Base-by-base conservation (phyloP, 1,140 invertebrate genomes). In the Doryteuthis pealeii region DNA sequence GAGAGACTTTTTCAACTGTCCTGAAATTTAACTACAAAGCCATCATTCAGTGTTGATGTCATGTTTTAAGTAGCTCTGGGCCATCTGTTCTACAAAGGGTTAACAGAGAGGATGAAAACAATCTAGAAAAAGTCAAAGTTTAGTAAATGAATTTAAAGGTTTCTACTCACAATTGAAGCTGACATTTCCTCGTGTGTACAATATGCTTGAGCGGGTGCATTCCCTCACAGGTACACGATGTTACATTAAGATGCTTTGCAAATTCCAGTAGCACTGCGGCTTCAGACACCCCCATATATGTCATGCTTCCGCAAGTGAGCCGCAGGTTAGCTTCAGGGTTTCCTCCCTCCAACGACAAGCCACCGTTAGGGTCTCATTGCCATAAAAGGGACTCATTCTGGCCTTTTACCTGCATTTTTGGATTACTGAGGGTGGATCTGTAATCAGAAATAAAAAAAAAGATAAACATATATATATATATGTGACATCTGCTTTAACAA, bases 311-410 rank as follows among this genome's bases (percentile, higher is more conserved):
- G 30, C 66, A 68, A 30, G 66, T 33, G 8, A 68, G 66, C 31
- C 31, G 66, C 66, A 68, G 28, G 18, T 68, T 68, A 14, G 66
- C 66, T 68, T 68, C 32, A 22, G 66, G 66, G 30, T 68, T 68
- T 68, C 66, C 66, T 26, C 66, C 66, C 31, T 68, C 66, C 66
- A 68, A 18, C 26, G 26, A 33, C 66, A 68, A 22, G 31, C 3
- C 31, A 68, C 32, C 15, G 28, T 32, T 30, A 68, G 30, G n/a
- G 66, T 68, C 30, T 68, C 66, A 26, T 68, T 68, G 18, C 66
- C 66, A 33, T 68, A 62, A n/a, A n/a, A 62, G 26, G 26, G 54
- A 62, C 26, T 62, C 54, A 28, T 62, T 62, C 26, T 22, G 54
- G 12, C 54, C 54, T 62, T n/a, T 62, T n/a, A 62, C 54, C 18